A percentile compares a stretch with the other conserved stretches of the same genome.
phyloP scores from a whole-genome alignment of 2,797 vertebrate genomes.

The Syngnathus acus region DNA sequence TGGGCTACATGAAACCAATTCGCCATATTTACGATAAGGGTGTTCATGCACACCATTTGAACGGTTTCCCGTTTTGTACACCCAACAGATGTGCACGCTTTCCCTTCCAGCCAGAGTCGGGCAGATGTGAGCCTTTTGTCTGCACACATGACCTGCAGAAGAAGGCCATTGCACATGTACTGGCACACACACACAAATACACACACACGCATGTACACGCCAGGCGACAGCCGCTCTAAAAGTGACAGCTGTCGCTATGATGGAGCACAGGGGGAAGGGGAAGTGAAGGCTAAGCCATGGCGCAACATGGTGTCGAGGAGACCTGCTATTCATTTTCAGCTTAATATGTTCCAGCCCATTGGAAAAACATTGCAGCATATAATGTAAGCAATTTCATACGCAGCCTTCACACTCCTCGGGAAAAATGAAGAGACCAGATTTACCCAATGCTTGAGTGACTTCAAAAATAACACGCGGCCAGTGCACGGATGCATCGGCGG shows the following conservation, averaged over 20 bases:
- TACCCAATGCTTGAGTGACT: constrained; percentile 55
- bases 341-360: constrained; percentile 75
- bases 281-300: constrained; percentile 67
- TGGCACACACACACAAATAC: constrained; percentile 17
- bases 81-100: constrained; percentile 45
- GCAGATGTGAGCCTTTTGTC: constrained; percentile 58
- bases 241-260: constrained; percentile 71
- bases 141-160: constrained; percentile 49
- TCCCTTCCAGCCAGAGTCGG: constrained; percentile 37
- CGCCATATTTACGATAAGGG: constrained; percentile 55
- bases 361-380: constrained; percentile 71
- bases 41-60: constrained; percentile 19
- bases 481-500: background rate
- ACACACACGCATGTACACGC: constrained; percentile 41
- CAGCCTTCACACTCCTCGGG: constrained; percentile 48
- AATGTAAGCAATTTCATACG: constrained; percentile 68
- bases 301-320: constrained; percentile 67
- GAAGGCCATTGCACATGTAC: constrained; percentile 42
- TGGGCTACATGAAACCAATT: constrained; percentile 37
- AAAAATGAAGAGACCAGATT: constrained; percentile 66
- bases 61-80: constrained; percentile 17
- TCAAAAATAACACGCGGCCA: constrained; percentile 53
- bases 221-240: constrained; percentile 46
- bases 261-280: constrained; percentile 62
- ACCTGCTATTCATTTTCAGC: constrained; percentile 72